Base-by-base conservation (phyloP, 2,113 vertebrate genomes). In the Pterophyllum scalare region DNA sequence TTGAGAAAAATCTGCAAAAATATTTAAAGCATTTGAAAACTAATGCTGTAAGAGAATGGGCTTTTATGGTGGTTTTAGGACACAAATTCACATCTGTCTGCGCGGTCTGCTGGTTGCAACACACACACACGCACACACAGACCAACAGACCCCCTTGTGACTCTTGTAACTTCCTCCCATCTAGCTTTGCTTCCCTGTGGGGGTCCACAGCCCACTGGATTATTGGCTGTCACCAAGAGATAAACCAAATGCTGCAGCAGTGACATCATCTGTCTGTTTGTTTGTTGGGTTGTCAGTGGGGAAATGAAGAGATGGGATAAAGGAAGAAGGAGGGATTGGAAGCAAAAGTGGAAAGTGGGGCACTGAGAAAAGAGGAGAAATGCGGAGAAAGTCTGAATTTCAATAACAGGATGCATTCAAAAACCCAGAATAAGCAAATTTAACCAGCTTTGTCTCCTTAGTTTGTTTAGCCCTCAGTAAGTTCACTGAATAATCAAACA, bases 241-340 rank as follows among this genome's bases (percentile, higher is more conserved):
- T 90, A 94, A 94, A 94, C 90, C 83, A 90, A 90, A 91, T 92
- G 88, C 38, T 81, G 65, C 80, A 54, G 87, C 15, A 75, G 64
- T 88, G 88, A 91, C 87, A 88, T 94, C 93, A 91, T 92, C 75
- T 77, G 82, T 87, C 77, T 91, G 89, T 93, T 91, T 92, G 86
- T 91, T 90, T 92, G 83, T 22, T 26, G 60, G 75, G 77, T 13
- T 3, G 38, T 56, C 65, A 72, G 43, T 52, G 82, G 26, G 52
- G 43, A 6, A 75, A 57, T 26, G 17, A 33, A 40, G 58, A 46
- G 54, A 79, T 33, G 77, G 77, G 49, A 24, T 70, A 49, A 72
- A 75, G 74, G 86, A 79, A 62, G 77, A n/a, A 64, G 61, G 67
- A 40, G 57, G 6, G 62, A 57, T 72, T 7, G 26, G 28, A 78